These are phyloP conservation scores for Bedellia somnulentella DNA, from an alignment of 2,888 invertebrate species.

Conservation along the genomic window DNA sequence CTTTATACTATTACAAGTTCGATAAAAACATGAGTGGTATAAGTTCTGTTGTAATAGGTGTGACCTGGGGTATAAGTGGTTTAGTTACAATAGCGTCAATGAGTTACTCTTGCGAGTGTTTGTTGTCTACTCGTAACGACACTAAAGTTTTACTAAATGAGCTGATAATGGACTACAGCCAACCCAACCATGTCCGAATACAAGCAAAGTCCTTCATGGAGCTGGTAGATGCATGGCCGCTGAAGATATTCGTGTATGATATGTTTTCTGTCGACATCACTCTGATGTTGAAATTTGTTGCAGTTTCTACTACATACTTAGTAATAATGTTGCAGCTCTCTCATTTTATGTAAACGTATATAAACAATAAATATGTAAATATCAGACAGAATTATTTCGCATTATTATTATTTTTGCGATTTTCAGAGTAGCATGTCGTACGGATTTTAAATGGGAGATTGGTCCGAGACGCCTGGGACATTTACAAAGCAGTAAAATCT, in stretches of 20 bases:
- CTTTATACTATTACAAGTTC: not conserved
- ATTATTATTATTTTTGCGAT: too few relatives aligned
- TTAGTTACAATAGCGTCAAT: slow-evolving; percentile 5
- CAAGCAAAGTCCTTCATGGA: slow-evolving; percentile 6
- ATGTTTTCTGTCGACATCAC: slow-evolving; percentile 6
- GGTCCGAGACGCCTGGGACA: too few relatives aligned
- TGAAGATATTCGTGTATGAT: slow-evolving; percentile 4
- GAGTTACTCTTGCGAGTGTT: slow-evolving; percentile 2
- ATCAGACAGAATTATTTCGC: too few relatives aligned
- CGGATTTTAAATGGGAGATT: too few relatives aligned
- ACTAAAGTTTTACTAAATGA: not conserved
- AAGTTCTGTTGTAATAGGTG: slow-evolving; percentile 1
- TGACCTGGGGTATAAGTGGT: slow-evolving; percentile 6
- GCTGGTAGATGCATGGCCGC: slow-evolving; percentile 5
- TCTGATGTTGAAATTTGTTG: slow-evolving; percentile 6
- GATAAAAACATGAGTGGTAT: not conserved
- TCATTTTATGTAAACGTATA: slow-evolving; percentile 1
- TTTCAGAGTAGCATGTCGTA: too few relatives aligned
- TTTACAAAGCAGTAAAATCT: too few relatives aligned
- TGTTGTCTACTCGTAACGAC: not conserved
- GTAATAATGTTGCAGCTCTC: slow-evolving; percentile 2
- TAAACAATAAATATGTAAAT: too few relatives aligned
- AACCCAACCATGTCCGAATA: not conserved
- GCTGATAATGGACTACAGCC: not conserved
- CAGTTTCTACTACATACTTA: slow-evolving; percentile 2